phyloP scores from a whole-genome alignment of 2,888 invertebrate genomes.

The Magallana nippona region DNA sequence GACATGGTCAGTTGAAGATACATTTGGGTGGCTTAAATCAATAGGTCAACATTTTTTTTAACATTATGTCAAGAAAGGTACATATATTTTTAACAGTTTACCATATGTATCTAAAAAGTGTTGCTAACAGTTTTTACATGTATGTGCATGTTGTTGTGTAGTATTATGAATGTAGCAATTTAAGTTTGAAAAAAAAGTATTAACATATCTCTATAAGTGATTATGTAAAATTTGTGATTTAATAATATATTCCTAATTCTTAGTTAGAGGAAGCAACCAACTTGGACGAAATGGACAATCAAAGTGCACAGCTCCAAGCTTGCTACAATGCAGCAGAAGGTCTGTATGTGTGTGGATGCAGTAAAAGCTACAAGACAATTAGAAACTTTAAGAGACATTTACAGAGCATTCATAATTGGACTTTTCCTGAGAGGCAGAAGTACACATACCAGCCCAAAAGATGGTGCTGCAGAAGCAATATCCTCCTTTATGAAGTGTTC shows the following conservation, averaged over 20 bases:
- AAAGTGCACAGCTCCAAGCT: background rate
- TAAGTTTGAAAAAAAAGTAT: no score
- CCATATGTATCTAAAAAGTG: no score
- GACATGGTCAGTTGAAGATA: background rate
- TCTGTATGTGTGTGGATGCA: background rate
- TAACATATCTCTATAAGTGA: no score
- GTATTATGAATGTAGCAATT: no score
- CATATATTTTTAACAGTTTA: no score
- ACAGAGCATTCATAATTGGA: background rate
- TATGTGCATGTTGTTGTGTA: no score
- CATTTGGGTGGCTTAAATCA: background rate
- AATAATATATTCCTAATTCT: no score
- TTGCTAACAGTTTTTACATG: no score
- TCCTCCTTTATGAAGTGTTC: background rate
- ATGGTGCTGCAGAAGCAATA: constrained; percentile 12
- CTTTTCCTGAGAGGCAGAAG: background rate
- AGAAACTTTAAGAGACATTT: background rate
- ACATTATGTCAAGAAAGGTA: background rate
- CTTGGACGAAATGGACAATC: constrained; percentile 21
- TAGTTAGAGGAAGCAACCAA: no score
- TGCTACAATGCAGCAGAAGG: background rate
- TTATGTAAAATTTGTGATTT: no score
- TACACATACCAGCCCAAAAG: background rate
- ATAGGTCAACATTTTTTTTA: background rate
- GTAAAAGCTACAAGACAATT: background rate